Evolutionary conservation across 2,888 invertebrate genomes (phyloP).

Genomic region (Endomychus coccineus): DNA sequence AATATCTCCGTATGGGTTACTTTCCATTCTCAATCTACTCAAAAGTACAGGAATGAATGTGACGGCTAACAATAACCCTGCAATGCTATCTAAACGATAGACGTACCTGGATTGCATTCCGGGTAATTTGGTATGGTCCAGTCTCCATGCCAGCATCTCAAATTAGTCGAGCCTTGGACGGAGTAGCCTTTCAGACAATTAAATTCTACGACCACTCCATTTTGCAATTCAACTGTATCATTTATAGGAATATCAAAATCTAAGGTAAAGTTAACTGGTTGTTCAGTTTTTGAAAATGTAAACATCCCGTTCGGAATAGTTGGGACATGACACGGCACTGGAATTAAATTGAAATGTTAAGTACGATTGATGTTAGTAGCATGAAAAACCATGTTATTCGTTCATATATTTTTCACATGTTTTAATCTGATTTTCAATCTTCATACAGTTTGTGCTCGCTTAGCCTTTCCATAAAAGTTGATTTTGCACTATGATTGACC

Average conservation of each 20-base stretch:
- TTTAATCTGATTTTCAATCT: too few species aligned
- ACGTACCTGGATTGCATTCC: constrained; percentile 64
- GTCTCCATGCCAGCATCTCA: constrained; percentile 74
- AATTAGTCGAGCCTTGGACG: constrained; percentile 61
- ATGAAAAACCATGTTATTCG: too few species aligned
- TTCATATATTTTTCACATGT: too few species aligned
- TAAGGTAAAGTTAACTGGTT: constrained; percentile 30
- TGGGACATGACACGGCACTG: constrained; percentile 67
- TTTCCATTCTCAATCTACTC: too few species aligned
- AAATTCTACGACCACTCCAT: constrained; percentile 68
- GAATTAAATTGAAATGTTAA: constrained; percentile 13
- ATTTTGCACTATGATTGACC: too few species aligned
- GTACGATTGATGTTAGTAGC: too few species aligned
- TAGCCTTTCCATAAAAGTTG: too few species aligned
- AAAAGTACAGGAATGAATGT: too few species aligned
- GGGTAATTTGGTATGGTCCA: constrained; percentile 73
- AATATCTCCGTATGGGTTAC: too few species aligned
- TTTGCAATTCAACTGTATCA: constrained; percentile 54
- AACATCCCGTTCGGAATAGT: constrained; percentile 62
- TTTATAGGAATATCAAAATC: constrained; percentile 51
- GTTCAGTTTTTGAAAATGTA: constrained; percentile 46
- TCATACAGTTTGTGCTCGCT: too few species aligned
- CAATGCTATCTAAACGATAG: neutral
- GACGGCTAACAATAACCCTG: too few species aligned
- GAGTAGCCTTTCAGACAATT: constrained; percentile 68